Percentiles rank a stretch among this genome's conserved stretches.
Conservation (phyloP, 2,113 vertebrate genomes). For the Silurus glanis region DNA sequence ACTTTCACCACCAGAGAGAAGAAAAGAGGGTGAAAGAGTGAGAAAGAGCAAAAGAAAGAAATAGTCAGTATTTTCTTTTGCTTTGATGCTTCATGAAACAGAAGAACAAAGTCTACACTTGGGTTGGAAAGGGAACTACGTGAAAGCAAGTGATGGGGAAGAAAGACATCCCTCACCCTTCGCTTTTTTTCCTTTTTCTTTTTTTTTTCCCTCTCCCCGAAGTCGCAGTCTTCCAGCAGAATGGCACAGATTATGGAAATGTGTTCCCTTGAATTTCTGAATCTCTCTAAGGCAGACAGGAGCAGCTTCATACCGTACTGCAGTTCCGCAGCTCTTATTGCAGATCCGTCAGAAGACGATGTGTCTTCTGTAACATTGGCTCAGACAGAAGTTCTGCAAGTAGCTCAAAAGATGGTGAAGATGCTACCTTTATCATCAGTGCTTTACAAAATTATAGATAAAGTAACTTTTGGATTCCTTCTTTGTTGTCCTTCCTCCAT, state of each 20-base stretch:
- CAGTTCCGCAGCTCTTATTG: background rate
- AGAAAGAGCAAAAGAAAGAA: conserved; percentile 10
- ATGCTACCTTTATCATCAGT: background rate
- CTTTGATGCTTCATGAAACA: conserved; percentile 3
- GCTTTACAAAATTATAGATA: background rate
- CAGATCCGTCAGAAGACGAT: background rate
- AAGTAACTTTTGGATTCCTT: no score
- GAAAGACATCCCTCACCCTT: background rate
- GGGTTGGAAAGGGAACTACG: background rate
- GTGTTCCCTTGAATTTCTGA: background rate
- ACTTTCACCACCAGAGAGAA: background rate
- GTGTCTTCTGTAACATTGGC: background rate
- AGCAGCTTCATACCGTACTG: background rate
- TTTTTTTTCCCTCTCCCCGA: background rate
- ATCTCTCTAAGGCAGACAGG: background rate
- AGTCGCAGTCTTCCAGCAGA: background rate
- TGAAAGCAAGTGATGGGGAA: background rate
- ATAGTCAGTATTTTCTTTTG: background rate
- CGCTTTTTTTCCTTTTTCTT: background rate
- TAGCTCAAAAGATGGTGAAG: background rate
- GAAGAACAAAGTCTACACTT: background rate
- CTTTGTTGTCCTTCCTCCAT: no score
- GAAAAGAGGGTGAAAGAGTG: background rate
- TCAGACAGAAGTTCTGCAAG: background rate
- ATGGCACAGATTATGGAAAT: conserved; percentile 23